A percentile compares a stretch with the other conserved stretches of the same genome.
Conservation (phyloP, 2,113 vertebrate genomes). For the Delphinapterus leucas region DNA sequence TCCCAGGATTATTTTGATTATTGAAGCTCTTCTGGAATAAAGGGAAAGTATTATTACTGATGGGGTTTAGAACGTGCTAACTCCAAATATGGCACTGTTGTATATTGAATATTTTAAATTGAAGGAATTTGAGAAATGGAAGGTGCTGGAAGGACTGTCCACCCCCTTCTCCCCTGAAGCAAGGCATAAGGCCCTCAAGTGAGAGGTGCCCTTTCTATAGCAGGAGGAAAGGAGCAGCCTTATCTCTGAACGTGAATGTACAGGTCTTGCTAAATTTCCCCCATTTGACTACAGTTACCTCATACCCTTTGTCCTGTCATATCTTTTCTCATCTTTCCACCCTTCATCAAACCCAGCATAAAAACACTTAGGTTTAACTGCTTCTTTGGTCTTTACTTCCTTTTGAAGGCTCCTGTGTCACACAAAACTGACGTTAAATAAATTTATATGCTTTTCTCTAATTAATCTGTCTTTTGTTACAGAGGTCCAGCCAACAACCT, state of each 20-base stretch:
- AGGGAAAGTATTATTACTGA: background rate
- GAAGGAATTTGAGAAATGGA: background rate
- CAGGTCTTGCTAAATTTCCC: background rate
- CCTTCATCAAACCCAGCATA: background rate
- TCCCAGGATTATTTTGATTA: background rate
- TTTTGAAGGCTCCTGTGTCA: background rate
- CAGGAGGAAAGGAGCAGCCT: background rate
- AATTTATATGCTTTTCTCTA: background rate
- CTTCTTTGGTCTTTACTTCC: background rate
- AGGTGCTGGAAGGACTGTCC: background rate
- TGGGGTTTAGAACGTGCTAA: background rate
- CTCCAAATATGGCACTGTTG: too few species aligned
- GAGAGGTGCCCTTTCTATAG: background rate
- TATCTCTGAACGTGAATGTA: background rate
- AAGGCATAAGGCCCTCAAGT: background rate
- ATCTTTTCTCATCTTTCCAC: background rate
- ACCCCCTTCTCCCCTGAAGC: background rate
- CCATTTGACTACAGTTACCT: background rate
- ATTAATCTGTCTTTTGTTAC: background rate
- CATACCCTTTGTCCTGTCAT: background rate
- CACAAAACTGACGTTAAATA: background rate
- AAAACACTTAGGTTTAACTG: background rate
- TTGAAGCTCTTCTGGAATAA: background rate
- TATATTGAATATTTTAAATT: background rate
- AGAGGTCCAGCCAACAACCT: background rate